Conservation (phyloP, 2,888 invertebrate genomes). For the Cephus spinipes region DNA sequence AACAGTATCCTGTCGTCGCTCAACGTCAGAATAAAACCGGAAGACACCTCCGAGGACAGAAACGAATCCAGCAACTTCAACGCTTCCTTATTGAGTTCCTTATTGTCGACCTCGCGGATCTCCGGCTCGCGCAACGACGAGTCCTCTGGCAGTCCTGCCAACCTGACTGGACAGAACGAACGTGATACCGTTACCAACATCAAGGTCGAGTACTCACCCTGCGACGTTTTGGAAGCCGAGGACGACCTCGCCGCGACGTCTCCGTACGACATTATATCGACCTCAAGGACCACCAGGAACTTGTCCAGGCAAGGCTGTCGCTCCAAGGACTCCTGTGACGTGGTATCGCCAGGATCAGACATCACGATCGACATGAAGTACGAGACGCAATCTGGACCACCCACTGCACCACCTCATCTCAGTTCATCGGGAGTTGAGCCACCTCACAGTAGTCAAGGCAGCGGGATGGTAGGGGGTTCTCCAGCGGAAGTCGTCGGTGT, state of each 20-base stretch:
- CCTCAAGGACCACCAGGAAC: conserved; percentile 34
- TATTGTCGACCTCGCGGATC: conserved; percentile 49
- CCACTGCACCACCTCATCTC: conserved; percentile 54
- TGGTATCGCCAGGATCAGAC: conserved; percentile 45
- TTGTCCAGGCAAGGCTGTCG: conserved; percentile 24
- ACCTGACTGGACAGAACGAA: conserved; percentile 13
- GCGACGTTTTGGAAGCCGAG: conserved; percentile 46
- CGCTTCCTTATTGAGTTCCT: conserved; percentile 47
- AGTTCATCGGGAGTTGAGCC: conserved; percentile 58
- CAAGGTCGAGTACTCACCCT: conserved; percentile 50
- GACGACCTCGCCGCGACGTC: conserved; percentile 49
- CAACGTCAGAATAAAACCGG: conserved; percentile 53
- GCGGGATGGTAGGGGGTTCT: conserved; percentile 53
- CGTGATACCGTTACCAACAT: conserved; percentile 20
- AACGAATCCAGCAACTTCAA: conserved; percentile 33
- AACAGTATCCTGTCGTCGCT: conserved; percentile 52
- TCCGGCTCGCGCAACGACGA: conserved; percentile 37
- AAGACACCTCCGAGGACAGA: conserved; percentile 30
- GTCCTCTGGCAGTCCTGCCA: not conserved
- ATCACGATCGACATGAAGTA: conserved; percentile 61
- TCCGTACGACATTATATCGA: conserved; percentile 52
- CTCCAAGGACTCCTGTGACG: conserved; percentile 30
- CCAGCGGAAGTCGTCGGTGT: conserved; percentile 60
- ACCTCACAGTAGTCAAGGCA: conserved; percentile 60
- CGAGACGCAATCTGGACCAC: conserved; percentile 58